phyloP scores from a whole-genome alignment of 2,113 vertebrate genomes.

The Antechinus stuartii region DNA sequence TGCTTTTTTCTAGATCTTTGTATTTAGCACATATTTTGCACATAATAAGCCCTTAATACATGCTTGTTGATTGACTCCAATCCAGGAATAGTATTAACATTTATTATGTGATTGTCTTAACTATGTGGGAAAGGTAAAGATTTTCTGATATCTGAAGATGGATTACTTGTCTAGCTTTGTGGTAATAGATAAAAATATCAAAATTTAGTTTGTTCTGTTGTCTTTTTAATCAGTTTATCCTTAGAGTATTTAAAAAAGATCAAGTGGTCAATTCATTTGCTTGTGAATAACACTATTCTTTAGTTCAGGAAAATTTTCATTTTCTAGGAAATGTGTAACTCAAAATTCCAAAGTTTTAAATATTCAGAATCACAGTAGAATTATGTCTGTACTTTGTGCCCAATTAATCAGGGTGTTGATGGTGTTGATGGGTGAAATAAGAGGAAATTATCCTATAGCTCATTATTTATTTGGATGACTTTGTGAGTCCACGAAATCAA shows the following conservation, averaged over 20 bases:
- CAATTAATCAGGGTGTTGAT: neutral
- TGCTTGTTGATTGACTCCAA: too few relatives aligned
- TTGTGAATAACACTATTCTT: neutral
- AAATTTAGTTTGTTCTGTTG: neutral
- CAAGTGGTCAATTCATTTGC: neutral
- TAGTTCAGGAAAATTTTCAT: neutral
- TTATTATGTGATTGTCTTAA: too few relatives aligned
- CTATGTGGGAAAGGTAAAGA: neutral
- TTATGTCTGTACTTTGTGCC: neutral
- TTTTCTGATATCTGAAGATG: neutral
- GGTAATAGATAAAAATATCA: neutral
- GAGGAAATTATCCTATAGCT: neutral
- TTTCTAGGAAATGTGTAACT: neutral
- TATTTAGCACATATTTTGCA: neutral
- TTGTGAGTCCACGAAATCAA: neutral
- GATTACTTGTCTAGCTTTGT: neutral
- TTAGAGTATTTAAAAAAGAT: neutral
- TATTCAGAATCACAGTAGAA: neutral
- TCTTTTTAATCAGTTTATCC: neutral
- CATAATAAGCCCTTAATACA: too few relatives aligned
- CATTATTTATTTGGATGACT: neutral
- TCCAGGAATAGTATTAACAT: too few relatives aligned
- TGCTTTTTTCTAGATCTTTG: neutral
- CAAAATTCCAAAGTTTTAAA: neutral
- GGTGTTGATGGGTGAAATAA: neutral